A percentile compares a stretch with the other conserved stretches of the same genome.
phyloP scores from a whole-genome alignment of 2,113 vertebrate genomes.

The Anarhynchus alexandrinus region DNA sequence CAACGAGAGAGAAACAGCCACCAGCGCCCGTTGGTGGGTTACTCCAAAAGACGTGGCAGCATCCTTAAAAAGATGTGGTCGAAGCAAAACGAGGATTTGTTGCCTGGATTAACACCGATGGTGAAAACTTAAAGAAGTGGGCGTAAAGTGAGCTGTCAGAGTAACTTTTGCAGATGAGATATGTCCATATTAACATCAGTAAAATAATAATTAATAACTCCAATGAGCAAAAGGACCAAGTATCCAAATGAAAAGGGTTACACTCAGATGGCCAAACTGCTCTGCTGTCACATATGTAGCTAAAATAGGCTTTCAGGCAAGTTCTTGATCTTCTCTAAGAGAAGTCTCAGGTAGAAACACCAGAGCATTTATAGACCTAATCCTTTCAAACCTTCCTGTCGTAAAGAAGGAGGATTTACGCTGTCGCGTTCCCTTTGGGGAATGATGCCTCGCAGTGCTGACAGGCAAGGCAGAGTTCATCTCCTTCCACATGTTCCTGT shows the following conservation, averaged over 20 bases:
- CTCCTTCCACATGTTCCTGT: neutral
- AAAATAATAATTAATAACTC: neutral
- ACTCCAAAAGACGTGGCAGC: neutral
- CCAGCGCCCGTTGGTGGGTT: rapidly evolving
- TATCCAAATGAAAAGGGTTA: neutral
- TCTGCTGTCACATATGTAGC: neutral
- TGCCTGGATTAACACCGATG: neutral
- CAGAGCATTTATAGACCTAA: neutral
- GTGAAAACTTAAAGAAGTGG: neutral
- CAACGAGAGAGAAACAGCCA: neutral
- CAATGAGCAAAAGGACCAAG: neutral
- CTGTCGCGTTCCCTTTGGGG: neutral
- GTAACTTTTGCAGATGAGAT: neutral
- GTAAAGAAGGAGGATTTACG: rapidly evolving
- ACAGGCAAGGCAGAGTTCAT: neutral
- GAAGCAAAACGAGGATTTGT: neutral
- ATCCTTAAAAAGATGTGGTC: neutral
- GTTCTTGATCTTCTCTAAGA: neutral
- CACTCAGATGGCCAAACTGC: neutral
- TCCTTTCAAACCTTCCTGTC: neutral
- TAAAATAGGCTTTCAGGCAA: neutral
- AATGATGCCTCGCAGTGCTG: neutral
- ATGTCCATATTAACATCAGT: neutral
- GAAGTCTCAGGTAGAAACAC: neutral
- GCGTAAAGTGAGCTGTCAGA: neutral